A percentile compares a stretch with the other conserved stretches of the same genome.
Evolutionary conservation across 2,113 vertebrate species (phyloP).

Genomic region (Rafetus swinhoei): DNA sequence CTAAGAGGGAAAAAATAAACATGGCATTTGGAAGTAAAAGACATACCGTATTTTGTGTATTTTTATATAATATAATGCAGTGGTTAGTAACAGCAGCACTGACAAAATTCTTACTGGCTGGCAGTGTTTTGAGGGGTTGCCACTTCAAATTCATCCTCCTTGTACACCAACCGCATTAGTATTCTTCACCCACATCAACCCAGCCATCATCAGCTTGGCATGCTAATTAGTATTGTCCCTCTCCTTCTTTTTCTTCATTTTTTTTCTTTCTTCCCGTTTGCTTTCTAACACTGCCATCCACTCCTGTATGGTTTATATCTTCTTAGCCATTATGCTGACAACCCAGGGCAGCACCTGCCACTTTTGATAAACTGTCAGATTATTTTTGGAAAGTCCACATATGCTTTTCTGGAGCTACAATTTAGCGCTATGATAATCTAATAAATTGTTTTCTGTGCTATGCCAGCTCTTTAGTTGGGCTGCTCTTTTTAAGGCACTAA

Average conservation of each 20-base stretch:
- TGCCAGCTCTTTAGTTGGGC: conserved; percentile 43
- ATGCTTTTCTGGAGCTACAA: conserved; percentile 52
- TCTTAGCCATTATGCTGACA: conserved; percentile 37
- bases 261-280: not conserved
- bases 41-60: not conserved
- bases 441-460: conserved; percentile 40
- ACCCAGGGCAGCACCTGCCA: conserved; percentile 44
- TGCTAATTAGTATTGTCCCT: conserved; percentile 54
- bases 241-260: not conserved
- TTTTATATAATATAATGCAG: not conserved
- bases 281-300: not conserved
- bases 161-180: conserved; percentile 29
- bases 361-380: conserved; percentile 66
- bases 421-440: conserved; percentile 63
- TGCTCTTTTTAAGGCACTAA: conserved; percentile 34
- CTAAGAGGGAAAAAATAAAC: not conserved
- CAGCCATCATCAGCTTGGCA: conserved; percentile 16
- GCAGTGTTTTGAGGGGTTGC: not conserved
- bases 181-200: conserved; percentile 42
- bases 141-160: conserved; percentile 1
- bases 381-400: conserved; percentile 55
- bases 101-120: not conserved
- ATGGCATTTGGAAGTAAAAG: not conserved
- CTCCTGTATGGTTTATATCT: conserved; percentile 2
- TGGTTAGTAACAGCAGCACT: not conserved